Conservation (phyloP, 1,140 invertebrate species). For the Ceratina calcarata region DNA sequence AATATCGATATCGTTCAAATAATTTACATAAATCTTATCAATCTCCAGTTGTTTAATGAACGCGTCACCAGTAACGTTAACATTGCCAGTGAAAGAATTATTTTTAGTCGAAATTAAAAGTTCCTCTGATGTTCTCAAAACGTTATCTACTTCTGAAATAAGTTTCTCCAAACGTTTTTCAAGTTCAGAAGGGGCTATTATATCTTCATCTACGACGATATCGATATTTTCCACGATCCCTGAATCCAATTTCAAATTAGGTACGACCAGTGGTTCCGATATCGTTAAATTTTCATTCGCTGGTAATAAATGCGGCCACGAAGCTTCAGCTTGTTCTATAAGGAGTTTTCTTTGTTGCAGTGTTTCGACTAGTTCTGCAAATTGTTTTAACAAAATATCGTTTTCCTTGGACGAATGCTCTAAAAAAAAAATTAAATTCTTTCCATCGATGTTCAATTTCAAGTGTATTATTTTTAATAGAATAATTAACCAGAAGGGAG, state of each 20-base stretch:
- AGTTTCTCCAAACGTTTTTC: conserved; percentile 8
- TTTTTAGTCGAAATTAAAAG: not conserved
- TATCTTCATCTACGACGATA: conserved; percentile 12
- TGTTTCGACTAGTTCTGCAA: conserved; percentile 35
- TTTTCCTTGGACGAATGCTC: conserved; percentile 6
- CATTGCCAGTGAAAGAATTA: conserved; percentile 10
- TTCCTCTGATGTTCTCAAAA: not conserved
- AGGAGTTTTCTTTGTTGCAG: conserved; percentile 38
- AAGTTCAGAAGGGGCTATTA: conserved; percentile 36
- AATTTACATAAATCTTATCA: conserved; percentile 50
- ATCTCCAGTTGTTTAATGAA: conserved; percentile 52
- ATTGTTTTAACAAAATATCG: conserved; percentile 24
- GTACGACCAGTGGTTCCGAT: conserved; percentile 18
- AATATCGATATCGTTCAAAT: conserved; percentile 28
- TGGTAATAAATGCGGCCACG: conserved; percentile 34
- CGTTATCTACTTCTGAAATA: not conserved
- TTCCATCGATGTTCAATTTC: conserved; percentile 1
- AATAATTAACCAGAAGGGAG: conserved; percentile 31
- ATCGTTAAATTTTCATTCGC: conserved; percentile 30
- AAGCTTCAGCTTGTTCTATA: conserved; percentile 34
- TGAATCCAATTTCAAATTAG: conserved; percentile 28
- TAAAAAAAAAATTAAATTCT: conserved; percentile 34
- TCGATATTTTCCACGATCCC: conserved; percentile 36
- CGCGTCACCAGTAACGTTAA: conserved; percentile 37
- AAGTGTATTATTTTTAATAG: not conserved